Conservation (phyloP, 2,888 invertebrate genomes). For the Oxytorus armatus region DNA sequence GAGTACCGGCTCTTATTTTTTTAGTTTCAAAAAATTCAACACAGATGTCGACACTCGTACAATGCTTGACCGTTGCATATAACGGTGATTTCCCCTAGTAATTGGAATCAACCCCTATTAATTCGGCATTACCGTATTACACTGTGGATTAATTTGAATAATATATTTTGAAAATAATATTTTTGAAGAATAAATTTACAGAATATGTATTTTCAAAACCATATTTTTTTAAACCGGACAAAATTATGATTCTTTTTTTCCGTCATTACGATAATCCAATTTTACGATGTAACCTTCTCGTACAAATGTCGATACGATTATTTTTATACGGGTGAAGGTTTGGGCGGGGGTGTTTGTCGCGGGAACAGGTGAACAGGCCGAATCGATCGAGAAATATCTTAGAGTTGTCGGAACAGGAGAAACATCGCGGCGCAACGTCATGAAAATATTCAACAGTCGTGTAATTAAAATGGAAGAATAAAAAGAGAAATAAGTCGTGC, state of each 20-base stretch:
- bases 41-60: too few species aligned
- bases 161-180: too few species aligned
- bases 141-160: too few species aligned
- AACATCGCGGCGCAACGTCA: constrained; percentile 33
- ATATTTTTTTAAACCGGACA: too few species aligned
- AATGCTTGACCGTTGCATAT: too few species aligned
- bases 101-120: too few species aligned
- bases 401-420: constrained; percentile 18
- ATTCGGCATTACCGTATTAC: too few species aligned
- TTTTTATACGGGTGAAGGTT: constrained; percentile 43
- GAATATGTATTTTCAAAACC: too few species aligned
- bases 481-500: not conserved
- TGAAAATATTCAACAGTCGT: not conserved
- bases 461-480: not conserved
- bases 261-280: not conserved
- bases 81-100: too few species aligned
- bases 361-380: constrained; percentile 49
- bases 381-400: constrained; percentile 60
- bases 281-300: not conserved
- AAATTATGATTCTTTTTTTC: not conserved
- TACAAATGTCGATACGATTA: constrained; percentile 4
- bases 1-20: too few species aligned
- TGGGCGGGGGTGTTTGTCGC: constrained; percentile 46
- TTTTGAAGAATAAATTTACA: too few species aligned
- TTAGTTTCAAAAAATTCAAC: too few species aligned